These are phyloP conservation scores for Sialis lutaria DNA, from an alignment of 2,888 invertebrate species.

Conservation along the genomic window DNA sequence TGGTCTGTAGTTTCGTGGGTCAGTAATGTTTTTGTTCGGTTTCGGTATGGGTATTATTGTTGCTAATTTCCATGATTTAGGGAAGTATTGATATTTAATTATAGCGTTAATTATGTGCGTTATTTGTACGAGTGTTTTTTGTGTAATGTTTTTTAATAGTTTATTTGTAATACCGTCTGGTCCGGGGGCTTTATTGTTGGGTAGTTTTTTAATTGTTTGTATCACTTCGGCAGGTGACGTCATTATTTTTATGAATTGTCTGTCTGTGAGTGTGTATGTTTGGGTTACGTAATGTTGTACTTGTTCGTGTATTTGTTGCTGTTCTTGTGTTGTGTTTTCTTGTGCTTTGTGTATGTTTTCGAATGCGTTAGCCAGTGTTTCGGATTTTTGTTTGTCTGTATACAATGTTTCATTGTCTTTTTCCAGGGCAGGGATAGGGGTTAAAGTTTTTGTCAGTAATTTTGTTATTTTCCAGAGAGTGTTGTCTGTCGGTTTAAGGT, in stretches of 20 bases:
- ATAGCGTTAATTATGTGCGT: conserved; percentile 9
- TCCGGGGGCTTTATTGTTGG: conserved; percentile 11
- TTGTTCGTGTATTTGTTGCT: too few species aligned
- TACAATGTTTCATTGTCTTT: too few species aligned
- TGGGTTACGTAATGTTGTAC: too few species aligned
- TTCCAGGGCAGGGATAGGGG: too few species aligned
- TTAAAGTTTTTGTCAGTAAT: conserved; percentile 3
- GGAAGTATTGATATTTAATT: conserved; percentile 9
- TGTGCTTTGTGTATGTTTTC: too few species aligned
- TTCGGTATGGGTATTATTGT: conserved; percentile 10
- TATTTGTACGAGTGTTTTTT: conserved; percentile 8
- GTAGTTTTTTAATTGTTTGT: conserved; percentile 4
- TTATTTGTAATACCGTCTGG: neutral
- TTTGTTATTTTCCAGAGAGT: conserved; percentile 9
- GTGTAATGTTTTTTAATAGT: neutral
- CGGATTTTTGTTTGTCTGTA: too few species aligned
- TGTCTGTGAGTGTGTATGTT: too few species aligned
- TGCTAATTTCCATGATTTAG: conserved; percentile 11
- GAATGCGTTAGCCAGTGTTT: too few species aligned
- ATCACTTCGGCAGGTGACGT: conserved; percentile 2
- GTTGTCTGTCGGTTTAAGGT: conserved; percentile 6
- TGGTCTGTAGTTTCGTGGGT: conserved; percentile 10
- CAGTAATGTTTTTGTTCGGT: conserved; percentile 9
- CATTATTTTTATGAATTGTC: neutral
- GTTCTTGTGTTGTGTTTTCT: too few species aligned